Conservation (phyloP, 2,113 vertebrate species). For the Phainopepla nitens region DNA sequence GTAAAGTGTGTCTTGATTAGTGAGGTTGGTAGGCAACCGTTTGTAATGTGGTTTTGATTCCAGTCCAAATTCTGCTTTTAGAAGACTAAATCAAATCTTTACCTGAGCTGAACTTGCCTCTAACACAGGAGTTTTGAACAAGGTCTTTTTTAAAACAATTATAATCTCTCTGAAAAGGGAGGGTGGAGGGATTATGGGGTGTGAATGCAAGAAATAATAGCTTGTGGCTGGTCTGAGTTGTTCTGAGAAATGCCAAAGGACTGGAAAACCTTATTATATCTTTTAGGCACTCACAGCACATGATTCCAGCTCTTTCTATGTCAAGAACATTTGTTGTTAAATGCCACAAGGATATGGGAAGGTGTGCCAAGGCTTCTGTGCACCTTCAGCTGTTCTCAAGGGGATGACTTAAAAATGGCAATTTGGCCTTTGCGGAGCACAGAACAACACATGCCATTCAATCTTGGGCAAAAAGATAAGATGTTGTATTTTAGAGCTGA, state of each 20-base stretch:
- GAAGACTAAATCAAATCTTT: background rate
- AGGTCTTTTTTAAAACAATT: background rate
- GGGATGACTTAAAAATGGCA: background rate
- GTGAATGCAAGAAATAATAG: background rate
- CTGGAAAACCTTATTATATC: background rate
- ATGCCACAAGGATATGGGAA: background rate
- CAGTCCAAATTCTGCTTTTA: background rate
- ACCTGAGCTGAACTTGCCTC: background rate
- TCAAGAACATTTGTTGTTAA: background rate
- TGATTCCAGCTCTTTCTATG: background rate
- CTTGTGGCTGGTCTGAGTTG: background rate
- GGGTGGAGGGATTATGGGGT: background rate
- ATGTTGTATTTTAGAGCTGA: background rate
- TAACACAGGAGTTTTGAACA: background rate
- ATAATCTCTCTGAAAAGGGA: background rate
- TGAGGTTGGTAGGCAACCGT: rapidly evolving
- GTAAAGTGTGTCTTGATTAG: background rate
- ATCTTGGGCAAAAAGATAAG: background rate
- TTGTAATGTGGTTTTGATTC: background rate
- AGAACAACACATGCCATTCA: background rate
- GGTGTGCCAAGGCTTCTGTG: constrained; percentile 12
- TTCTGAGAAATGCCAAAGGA: background rate
- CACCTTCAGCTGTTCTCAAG: background rate
- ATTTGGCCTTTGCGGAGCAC: background rate
- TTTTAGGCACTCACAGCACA: background rate